Evolutionary conservation across 2,797 vertebrate genomes (phyloP).

Genomic region (Bradypodion ventrale): DNA sequence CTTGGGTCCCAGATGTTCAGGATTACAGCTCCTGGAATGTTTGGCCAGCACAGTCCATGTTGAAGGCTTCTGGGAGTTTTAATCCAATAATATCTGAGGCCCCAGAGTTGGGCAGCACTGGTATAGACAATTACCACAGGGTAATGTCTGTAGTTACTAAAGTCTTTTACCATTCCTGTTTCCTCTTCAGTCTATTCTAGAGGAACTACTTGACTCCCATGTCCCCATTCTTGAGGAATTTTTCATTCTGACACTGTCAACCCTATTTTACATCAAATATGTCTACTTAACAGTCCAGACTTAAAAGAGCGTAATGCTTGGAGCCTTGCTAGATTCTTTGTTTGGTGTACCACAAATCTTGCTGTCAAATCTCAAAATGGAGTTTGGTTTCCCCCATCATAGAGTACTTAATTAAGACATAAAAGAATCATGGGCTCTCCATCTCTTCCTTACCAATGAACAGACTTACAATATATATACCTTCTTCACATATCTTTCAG

Average conservation of each 20-base stretch:
- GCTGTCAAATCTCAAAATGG: neutral
- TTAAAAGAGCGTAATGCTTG: neutral
- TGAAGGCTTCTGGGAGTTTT: too few species aligned
- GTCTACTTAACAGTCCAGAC: neutral
- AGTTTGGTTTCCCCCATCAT: neutral
- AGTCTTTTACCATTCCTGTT: conserved; percentile 33
- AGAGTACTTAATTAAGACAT: neutral
- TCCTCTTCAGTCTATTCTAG: conserved; percentile 6
- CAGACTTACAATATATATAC: neutral
- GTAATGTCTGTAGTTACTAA: neutral
- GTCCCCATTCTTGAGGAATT: neutral
- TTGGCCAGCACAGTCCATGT: too few species aligned
- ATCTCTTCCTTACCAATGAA: conserved; percentile 6
- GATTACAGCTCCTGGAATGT: too few species aligned
- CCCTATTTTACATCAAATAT: neutral
- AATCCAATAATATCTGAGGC: too few species aligned
- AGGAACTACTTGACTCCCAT: neutral
- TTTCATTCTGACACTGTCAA: neutral
- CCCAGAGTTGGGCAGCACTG: too few species aligned
- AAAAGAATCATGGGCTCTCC: neutral
- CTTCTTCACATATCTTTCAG: neutral
- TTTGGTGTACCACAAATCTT: neutral
- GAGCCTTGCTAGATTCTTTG: fast-evolving
- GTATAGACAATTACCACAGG: conserved; percentile 42
- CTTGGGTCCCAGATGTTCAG: too few species aligned